Evolutionary conservation across 2,113 vertebrate genomes (phyloP).

Genomic region (Apus apus): DNA sequence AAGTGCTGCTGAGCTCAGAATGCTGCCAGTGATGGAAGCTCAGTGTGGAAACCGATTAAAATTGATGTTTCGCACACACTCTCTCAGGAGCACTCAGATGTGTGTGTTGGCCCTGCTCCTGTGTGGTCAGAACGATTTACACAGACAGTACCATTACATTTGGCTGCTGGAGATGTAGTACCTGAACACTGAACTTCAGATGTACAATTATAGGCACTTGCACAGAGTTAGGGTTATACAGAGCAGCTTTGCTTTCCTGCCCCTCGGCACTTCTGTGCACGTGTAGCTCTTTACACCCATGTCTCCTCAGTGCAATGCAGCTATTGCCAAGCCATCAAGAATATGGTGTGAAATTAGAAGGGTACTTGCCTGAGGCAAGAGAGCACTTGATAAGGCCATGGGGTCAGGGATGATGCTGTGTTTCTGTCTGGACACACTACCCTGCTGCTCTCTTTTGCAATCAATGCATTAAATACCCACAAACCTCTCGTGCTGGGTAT

Average conservation of each 20-base stretch:
- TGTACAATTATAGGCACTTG: rapidly evolving
- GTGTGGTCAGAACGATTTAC: background rate
- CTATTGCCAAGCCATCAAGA: background rate
- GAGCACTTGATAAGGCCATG: background rate
- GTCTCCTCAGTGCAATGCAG: background rate
- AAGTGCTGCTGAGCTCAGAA: background rate
- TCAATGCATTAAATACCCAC: background rate
- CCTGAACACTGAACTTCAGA: background rate
- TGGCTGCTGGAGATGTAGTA: background rate
- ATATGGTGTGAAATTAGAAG: background rate
- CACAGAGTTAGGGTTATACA: background rate
- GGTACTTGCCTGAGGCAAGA: background rate
- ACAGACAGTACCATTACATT: background rate
- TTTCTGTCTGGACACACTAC: background rate
- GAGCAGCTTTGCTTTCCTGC: background rate
- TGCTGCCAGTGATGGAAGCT: background rate
- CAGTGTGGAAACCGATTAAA: background rate
- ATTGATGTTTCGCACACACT: background rate
- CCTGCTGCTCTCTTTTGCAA: background rate
- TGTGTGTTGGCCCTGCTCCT: background rate
- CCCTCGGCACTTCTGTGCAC: background rate
- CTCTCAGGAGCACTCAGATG: background rate
- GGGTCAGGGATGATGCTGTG: background rate
- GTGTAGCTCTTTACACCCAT: rapidly evolving
- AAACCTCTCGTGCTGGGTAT: rapidly evolving